Conservation (phyloP, 2,888 invertebrate species). For the Fragum sueziense region DNA sequence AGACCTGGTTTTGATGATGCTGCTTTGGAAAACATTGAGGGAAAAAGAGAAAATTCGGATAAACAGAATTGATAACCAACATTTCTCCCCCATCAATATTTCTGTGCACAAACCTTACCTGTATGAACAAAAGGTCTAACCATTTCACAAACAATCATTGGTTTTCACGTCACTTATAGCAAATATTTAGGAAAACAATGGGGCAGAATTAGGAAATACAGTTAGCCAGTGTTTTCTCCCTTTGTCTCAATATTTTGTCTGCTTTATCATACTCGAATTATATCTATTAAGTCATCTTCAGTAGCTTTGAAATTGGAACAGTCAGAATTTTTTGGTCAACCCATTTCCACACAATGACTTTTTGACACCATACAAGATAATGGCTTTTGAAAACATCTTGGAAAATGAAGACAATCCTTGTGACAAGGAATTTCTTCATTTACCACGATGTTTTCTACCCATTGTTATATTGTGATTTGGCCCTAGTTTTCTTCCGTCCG, state of each 20-base stretch:
- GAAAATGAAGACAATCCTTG: conserved; percentile 1
- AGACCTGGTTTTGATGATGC: background rate
- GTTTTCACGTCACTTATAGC: background rate
- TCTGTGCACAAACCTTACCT: no score
- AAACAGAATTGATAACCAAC: no score
- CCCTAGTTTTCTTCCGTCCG: no score
- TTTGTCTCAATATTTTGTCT: background rate
- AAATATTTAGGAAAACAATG: background rate
- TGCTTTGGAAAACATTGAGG: background rate
- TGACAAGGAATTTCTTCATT: conserved; percentile 1
- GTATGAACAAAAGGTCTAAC: background rate
- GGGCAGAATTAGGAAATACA: background rate
- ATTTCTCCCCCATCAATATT: background rate
- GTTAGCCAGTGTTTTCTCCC: background rate
- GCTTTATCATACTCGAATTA: no score
- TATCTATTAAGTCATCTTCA: no score
- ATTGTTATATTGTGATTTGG: no score
- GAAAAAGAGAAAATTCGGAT: conserved; percentile 3
- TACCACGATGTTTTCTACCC: no score
- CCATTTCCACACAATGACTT: background rate
- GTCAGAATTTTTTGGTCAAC: background rate
- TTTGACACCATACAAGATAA: no score
- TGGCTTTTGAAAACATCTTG: no score
- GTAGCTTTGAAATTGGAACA: no score
- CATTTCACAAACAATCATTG: background rate